Conservation (phyloP, 2,888 invertebrate genomes). For the Nyleta sp. region DNA sequence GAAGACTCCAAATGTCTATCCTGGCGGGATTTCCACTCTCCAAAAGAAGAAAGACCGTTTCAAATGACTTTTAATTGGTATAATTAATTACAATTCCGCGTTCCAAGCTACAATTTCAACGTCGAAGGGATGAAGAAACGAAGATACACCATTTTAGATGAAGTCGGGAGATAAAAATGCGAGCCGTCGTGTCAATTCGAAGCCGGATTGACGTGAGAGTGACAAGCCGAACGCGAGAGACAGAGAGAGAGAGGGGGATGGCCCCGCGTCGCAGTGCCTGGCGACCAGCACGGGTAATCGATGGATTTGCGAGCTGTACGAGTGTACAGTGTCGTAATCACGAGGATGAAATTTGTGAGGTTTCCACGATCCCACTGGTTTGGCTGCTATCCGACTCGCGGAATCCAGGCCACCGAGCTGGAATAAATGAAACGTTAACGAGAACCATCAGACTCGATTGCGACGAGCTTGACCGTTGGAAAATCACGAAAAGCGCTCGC, state of each 20-base stretch:
- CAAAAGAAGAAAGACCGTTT: too few relatives aligned
- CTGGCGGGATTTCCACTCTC: too few relatives aligned
- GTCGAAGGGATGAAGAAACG: too few relatives aligned
- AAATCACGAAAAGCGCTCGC: constrained; percentile 44
- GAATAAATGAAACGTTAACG: constrained; percentile 70
- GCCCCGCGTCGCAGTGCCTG: neutral
- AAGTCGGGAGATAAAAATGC: too few relatives aligned
- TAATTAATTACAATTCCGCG: too few relatives aligned
- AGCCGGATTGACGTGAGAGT: constrained; percentile 17
- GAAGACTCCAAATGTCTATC: too few relatives aligned
- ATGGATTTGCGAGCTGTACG: constrained; percentile 69
- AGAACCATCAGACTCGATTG: constrained; percentile 59
- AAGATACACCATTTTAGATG: too few relatives aligned
- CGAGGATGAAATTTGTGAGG: constrained; percentile 67
- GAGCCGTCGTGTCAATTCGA: too few relatives aligned
- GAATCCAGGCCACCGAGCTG: constrained; percentile 66
- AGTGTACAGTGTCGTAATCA: constrained; percentile 63
- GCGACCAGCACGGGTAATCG: constrained; percentile 66
- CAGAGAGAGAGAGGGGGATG: too few relatives aligned
- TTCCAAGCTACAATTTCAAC: too few relatives aligned
- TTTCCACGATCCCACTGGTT: constrained; percentile 66
- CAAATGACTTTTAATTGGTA: too few relatives aligned
- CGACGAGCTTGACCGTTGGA: constrained; percentile 52
- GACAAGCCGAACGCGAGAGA: too few relatives aligned
- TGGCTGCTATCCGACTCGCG: constrained; percentile 58